These are phyloP conservation scores for Drosophila prolongata DNA, from an alignment of 2,888 invertebrate species.

Conservation along the genomic window DNA sequence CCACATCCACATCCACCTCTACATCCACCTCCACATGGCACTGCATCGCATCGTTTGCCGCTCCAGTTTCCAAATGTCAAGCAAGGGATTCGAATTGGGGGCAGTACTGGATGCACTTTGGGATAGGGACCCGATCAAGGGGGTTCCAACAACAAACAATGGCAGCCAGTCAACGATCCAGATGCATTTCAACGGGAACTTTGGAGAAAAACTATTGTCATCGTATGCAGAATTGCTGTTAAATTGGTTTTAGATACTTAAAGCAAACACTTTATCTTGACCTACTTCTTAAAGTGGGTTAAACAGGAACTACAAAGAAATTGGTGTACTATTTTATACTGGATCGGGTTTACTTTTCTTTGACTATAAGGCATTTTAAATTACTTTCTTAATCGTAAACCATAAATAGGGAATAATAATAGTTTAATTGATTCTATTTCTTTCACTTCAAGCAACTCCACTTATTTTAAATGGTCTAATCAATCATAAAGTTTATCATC, in stretches of 20 bases:
- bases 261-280: not conserved
- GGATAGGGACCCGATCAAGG: constrained; percentile 3
- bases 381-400: too few relatives aligned
- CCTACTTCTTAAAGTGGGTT: not conserved
- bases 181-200: not conserved
- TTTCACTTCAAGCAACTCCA: too few relatives aligned
- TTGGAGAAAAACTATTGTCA: constrained; percentile 4
- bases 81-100: constrained; percentile 28
- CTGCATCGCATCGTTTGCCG: constrained; percentile 40
- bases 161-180: constrained; percentile 1
- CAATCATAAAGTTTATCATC: too few relatives aligned
- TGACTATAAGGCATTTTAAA: too few relatives aligned
- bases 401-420: too few relatives aligned
- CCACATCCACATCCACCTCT: constrained; percentile 53
- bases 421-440: too few relatives aligned
- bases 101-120: constrained; percentile 34
- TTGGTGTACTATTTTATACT: too few relatives aligned
- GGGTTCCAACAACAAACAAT: constrained; percentile 23
- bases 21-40: constrained; percentile 22
- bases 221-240: not conserved
- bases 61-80: constrained; percentile 69
- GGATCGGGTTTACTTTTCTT: too few relatives aligned
- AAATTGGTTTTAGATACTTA: not conserved
- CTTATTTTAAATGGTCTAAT: too few relatives aligned
- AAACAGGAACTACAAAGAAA: too few relatives aligned